Conservation (phyloP, 2,888 invertebrate genomes). For the Sepiola atlantica region DNA sequence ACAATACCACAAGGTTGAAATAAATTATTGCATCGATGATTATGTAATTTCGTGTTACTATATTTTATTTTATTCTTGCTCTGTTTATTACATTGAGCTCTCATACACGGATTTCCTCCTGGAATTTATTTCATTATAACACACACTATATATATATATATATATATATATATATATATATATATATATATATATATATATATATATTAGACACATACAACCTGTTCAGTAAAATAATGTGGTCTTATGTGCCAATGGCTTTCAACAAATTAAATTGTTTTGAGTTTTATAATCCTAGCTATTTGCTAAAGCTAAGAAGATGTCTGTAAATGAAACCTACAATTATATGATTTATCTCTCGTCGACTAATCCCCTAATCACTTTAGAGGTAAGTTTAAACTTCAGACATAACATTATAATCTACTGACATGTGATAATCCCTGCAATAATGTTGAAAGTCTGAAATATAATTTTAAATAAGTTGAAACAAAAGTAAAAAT, state of each 20-base stretch:
- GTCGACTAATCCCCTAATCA: not conserved
- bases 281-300: not conserved
- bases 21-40: too few relatives aligned
- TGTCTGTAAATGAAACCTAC: constrained; percentile 11
- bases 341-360: not conserved
- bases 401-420: not conserved
- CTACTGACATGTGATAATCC: not conserved
- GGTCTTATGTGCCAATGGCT: not conserved
- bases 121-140: too few relatives aligned
- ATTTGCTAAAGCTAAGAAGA: not conserved
- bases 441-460: not conserved
- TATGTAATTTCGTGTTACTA: too few relatives aligned
- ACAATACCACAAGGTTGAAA: too few relatives aligned
- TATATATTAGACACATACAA: not conserved
- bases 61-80: too few relatives aligned
- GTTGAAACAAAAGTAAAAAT: constrained; percentile 9
- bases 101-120: too few relatives aligned
- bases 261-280: not conserved
- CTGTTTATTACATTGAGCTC: too few relatives aligned
- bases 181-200: too few relatives aligned
- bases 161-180: too few relatives aligned
- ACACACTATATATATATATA: not conserved
- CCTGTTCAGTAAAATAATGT: not conserved
- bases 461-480: not conserved
- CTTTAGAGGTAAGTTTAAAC: not conserved